A percentile compares a stretch with the other conserved stretches of the same genome.
These are phyloP conservation scores for Oxycera nigricornis DNA, from an alignment of 2,888 invertebrate species.

Conservation along the genomic window DNA sequence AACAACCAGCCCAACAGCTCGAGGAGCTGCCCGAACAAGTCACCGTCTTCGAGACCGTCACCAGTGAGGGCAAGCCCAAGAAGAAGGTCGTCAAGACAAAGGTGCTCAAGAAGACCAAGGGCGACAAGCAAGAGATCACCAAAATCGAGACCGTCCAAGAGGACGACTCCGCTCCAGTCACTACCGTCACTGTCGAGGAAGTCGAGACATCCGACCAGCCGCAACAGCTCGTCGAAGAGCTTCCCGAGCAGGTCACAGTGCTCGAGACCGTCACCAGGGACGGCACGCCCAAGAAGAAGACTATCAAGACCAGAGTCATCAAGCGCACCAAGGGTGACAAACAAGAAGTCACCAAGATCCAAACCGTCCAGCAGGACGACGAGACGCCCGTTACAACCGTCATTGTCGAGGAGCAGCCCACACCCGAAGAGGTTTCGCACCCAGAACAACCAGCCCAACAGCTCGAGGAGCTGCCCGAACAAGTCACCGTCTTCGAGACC, in stretches of 20 bases:
- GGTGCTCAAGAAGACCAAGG: constrained; percentile 50
- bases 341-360: constrained; percentile 59
- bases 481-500: constrained; percentile 49
- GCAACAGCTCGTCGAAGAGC: constrained; percentile 55
- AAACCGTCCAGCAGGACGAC: constrained; percentile 57
- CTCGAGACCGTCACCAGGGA: constrained; percentile 58
- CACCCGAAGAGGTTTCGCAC: constrained; percentile 47
- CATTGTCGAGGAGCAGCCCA: constrained; percentile 48
- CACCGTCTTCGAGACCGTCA: constrained; percentile 40
- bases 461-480: constrained; percentile 51
- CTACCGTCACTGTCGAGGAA: constrained; percentile 49
- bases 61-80: constrained; percentile 51
- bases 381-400: constrained; percentile 54
- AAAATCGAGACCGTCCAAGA: constrained; percentile 53
- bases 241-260: constrained; percentile 56
- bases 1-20: constrained; percentile 44
- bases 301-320: constrained; percentile 57
- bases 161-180: constrained; percentile 53
- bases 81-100: constrained; percentile 53
- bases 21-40: constrained; percentile 52
- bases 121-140: constrained; percentile 50
- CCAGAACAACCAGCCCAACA: constrained; percentile 51
- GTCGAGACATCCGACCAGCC: constrained; percentile 53
- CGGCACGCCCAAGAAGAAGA: constrained; percentile 55
- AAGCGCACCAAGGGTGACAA: constrained; percentile 58